These are phyloP conservation scores for Lepidonotus clava DNA, from an alignment of 2,888 invertebrate species.

Conservation along the genomic window DNA sequence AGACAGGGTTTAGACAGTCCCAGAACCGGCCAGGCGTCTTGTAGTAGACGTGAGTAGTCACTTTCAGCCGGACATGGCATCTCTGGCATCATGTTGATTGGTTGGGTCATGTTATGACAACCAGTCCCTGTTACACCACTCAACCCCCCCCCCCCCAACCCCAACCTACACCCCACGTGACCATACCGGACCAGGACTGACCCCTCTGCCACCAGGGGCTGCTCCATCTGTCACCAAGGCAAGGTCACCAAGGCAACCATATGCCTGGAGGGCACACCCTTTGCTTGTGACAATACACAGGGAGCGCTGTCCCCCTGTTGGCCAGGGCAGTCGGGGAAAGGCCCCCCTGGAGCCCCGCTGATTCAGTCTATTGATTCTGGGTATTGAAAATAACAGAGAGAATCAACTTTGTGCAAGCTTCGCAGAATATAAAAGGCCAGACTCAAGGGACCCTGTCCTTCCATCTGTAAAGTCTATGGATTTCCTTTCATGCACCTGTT, in stretches of 20 bases:
- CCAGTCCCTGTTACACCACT: neutral
- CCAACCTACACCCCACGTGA: constrained; percentile 7
- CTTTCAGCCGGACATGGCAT: neutral
- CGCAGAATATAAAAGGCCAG: too few species aligned
- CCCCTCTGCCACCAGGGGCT: neutral
- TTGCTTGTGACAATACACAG: constrained; percentile 1
- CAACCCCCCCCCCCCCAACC: neutral
- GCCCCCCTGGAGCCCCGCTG: neutral
- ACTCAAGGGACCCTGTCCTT: too few species aligned
- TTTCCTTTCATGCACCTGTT: too few species aligned
- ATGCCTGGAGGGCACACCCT: neutral
- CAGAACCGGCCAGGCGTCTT: too few species aligned
- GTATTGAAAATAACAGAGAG: neutral
- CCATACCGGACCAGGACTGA: constrained; percentile 12
- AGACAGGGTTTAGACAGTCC: too few species aligned
- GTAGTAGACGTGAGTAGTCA: too few species aligned
- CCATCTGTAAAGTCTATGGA: too few species aligned
- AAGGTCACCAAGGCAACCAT: constrained; percentile 30
- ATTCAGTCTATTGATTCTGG: constrained; percentile 17
- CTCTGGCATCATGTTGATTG: neutral
- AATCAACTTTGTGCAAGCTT: neutral
- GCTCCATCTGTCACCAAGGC: constrained; percentile 37
- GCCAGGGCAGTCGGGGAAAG: too few species aligned
- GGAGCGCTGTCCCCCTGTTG: neutral
- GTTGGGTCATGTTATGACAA: neutral